Evolutionary conservation across 2,113 vertebrate species (phyloP).

Genomic region (Motacilla alba): DNA sequence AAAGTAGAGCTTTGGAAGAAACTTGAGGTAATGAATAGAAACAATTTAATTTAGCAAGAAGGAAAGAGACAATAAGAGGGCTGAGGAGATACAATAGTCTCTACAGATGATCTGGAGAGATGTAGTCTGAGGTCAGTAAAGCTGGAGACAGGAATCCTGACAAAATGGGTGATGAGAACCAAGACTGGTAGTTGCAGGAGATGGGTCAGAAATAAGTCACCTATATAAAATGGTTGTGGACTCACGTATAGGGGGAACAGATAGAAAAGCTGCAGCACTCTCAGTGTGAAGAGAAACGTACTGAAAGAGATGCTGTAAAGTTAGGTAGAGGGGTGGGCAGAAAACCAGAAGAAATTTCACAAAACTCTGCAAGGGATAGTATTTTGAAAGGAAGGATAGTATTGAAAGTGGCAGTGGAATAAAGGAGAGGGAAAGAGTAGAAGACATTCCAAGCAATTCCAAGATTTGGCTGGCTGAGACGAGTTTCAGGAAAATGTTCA

Average conservation of each 20-base stretch:
- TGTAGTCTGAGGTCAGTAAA: neutral
- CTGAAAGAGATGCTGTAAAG: neutral
- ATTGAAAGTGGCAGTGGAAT: neutral
- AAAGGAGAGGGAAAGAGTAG: neutral
- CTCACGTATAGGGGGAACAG: neutral
- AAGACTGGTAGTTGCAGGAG: neutral
- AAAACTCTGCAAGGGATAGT: neutral
- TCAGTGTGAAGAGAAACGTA: neutral
- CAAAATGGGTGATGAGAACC: neutral
- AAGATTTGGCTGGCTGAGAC: neutral
- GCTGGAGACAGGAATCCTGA: neutral
- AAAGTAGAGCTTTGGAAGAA: neutral
- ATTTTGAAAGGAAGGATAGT: neutral
- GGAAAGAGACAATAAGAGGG: neutral
- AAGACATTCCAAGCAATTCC: neutral
- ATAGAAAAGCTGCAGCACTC: neutral
- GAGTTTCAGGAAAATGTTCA: neutral
- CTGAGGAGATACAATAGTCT: neutral
- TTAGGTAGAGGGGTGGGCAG: neutral
- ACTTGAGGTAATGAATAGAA: neutral
- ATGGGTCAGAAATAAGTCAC: neutral
- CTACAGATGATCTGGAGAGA: neutral
- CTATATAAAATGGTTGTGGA: neutral
- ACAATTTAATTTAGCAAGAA: neutral
- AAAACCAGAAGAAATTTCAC: neutral